These are phyloP conservation scores for Tangachromis dhanisi DNA, from an alignment of 2,113 vertebrate genomes.

Conservation along the genomic window DNA sequence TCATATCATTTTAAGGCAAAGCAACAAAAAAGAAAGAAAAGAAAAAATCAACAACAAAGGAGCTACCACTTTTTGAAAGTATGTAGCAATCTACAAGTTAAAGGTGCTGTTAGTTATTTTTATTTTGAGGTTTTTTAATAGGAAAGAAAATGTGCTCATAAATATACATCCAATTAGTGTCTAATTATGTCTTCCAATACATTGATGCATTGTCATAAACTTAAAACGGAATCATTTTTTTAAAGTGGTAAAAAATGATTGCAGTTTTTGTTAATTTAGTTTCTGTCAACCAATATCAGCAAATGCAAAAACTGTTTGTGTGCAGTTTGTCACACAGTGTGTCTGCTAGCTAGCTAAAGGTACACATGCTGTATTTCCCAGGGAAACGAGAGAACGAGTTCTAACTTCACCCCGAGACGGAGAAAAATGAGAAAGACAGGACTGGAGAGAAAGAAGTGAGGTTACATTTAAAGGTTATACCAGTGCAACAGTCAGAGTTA, in stretches of 20 bases:
- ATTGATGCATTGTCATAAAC: background rate
- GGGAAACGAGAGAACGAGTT: background rate
- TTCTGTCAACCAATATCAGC: background rate
- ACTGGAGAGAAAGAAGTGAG: background rate
- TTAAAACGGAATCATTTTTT: background rate
- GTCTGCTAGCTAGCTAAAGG: background rate
- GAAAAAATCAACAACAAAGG: background rate
- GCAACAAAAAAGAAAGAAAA: background rate
- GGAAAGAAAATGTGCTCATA: background rate
- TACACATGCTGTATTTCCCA: background rate
- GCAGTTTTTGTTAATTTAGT: background rate
- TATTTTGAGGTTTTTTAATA: background rate
- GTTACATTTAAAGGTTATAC: background rate
- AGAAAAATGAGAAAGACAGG: background rate
- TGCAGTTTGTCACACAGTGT: background rate
- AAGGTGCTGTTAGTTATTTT: background rate
- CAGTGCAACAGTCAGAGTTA: background rate
- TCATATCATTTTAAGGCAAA: background rate
- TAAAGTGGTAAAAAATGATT: background rate
- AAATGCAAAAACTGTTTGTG: background rate
- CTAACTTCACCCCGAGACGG: background rate
- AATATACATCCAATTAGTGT: background rate
- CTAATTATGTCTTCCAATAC: background rate
- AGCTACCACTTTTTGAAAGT: background rate
- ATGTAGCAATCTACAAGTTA: background rate